These are phyloP conservation scores for Callorhinus ursinus DNA, from an alignment of 2,113 vertebrate genomes.

Conservation along the genomic window DNA sequence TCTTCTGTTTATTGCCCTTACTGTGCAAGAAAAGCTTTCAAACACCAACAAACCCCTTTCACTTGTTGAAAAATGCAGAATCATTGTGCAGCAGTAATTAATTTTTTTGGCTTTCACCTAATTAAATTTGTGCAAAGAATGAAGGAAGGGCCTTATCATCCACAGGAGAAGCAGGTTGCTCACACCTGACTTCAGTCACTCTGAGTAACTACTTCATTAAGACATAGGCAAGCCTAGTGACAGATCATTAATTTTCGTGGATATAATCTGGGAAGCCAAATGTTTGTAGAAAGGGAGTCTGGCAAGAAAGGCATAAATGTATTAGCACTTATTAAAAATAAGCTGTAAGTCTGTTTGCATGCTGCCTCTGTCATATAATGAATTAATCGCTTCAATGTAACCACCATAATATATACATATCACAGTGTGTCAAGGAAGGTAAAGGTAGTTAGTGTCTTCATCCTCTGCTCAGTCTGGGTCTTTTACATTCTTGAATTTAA, in stretches of 20 bases:
- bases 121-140: conserved; percentile 84
- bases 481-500: conserved; percentile 15
- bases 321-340: conserved; percentile 78
- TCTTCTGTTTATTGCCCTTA: conserved; percentile 64
- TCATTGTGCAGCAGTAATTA: conserved; percentile 82
- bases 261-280: conserved; percentile 81
- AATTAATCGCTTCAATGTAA: conserved; percentile 70
- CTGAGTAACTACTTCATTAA: conserved; percentile 84
- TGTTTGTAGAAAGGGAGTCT: conserved; percentile 68
- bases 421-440: background rate
- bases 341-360: conserved; percentile 60
- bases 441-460: background rate
- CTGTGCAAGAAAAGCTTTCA: conserved; percentile 48
- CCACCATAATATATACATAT: conserved; percentile 34
- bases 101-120: conserved; percentile 82
- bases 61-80: conserved; percentile 77
- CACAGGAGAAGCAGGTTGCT: conserved; percentile 75
- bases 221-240: conserved; percentile 65
- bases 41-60: conserved; percentile 21
- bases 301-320: conserved; percentile 69
- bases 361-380: conserved; percentile 62
- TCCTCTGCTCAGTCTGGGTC: rapidly evolving
- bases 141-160: conserved; percentile 74
- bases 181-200: conserved; percentile 81
- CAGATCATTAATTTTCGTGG: conserved; percentile 85